These are phyloP conservation scores for Mus musculus DNA, from an alignment of 2,113 vertebrate species.

Conservation along the genomic window GRCm39 chr2:61990501-61991000, in stretches of 20 bases:
- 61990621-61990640: slow-evolving; percentile 32
- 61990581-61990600: slow-evolving; percentile 46
- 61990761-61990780: background rate
- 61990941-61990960: background rate
- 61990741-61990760: background rate
- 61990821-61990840: background rate
- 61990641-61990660: slow-evolving; percentile 38
- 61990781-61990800: background rate
- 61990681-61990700: background rate
- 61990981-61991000: background rate
- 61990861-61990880: background rate
- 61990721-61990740: background rate
- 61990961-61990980: background rate
- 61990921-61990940: background rate
- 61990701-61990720: background rate
- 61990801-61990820: background rate
- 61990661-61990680: background rate
- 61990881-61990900: background rate
- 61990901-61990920: background rate
- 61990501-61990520: slow-evolving; percentile 52
- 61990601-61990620: background rate
- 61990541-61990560: slow-evolving; percentile 41
- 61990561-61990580: slow-evolving; percentile 29
- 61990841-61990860: background rate
- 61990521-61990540: slow-evolving; percentile 56